Evolutionary conservation across 1,140 invertebrate species (phyloP), one percentile per base, ranked within the genome.

Genomic region (Brachystomella parvula): DNA sequence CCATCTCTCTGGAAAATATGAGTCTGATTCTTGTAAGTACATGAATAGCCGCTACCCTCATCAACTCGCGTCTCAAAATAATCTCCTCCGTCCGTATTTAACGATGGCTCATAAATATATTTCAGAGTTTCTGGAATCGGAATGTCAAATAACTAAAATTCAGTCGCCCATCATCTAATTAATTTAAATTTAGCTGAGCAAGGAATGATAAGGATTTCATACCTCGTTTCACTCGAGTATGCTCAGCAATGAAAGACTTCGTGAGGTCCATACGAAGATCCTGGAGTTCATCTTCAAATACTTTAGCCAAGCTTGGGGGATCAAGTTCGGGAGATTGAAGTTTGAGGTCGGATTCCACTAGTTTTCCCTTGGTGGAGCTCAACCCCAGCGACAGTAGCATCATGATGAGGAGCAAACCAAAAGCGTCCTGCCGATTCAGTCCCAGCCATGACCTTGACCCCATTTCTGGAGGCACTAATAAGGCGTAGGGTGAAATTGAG

Each of bases 281-380:
- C 28, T 69, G 63, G 24, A 66, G 33, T 33, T 69, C 63, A 31
- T 69, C 67, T 30, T 65, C 64, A 3, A 69, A 24, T 30, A 66
- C 21, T 35, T 64, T 57, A 3, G 26, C 21, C 33, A 57, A 24
- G 21, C n/a, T n/a, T n/a, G n/a, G n/a, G n/a, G n/a, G n/a, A n/a
- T n/a, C n/a, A n/a, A n/a, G n/a, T n/a, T n/a, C n/a, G n/a, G n/a
- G n/a, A n/a, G n/a, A n/a, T n/a, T n/a, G n/a, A n/a, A n/a, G n/a
- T n/a, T n/a, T n/a, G n/a, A n/a, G n/a, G n/a, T n/a, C n/a, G n/a
- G n/a, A n/a, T n/a, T n/a, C n/a, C n/a, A n/a, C n/a, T n/a, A n/a
- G n/a, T n/a, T n/a, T n/a, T n/a, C n/a, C n/a, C n/a, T n/a, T n/a
- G n/a, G n/a, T n/a, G n/a, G n/a, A n/a, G n/a, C n/a, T n/a, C n/a